These are phyloP conservation scores for Torymus texanus DNA, from an alignment of 2,888 invertebrate genomes.

Conservation along the genomic window DNA sequence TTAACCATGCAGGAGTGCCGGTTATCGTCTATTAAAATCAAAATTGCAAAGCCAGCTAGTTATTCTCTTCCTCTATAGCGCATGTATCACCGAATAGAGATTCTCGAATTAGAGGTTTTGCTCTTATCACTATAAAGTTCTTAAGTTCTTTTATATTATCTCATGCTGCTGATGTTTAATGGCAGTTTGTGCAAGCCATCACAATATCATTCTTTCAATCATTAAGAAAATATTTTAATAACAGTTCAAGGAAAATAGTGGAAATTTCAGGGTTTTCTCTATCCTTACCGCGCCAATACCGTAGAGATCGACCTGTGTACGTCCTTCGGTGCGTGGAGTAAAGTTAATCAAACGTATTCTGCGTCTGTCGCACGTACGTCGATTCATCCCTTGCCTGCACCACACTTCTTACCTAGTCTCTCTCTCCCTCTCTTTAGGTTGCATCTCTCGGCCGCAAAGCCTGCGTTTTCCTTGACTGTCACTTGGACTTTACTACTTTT, in stretches of 20 bases:
- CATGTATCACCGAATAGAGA: slow-evolving; percentile 9
- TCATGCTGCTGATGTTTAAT: not conserved
- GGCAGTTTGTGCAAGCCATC: not conserved
- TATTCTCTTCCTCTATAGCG: slow-evolving; percentile 5
- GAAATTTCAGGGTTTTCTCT: not conserved
- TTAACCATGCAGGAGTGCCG: not conserved
- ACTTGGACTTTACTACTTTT: slow-evolving; percentile 28
- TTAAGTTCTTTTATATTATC: not conserved
- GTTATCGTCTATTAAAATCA: slow-evolving; percentile 48
- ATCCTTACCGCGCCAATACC: not conserved
- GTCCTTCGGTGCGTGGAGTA: not conserved
- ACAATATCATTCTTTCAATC: not conserved
- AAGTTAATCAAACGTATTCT: slow-evolving; percentile 21
- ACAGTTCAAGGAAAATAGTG: not conserved
- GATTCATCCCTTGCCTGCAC: too few species aligned
- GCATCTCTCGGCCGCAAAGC: not conserved
- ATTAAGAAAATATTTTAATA: too few species aligned
- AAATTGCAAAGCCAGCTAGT: slow-evolving; percentile 34
- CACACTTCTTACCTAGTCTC: not conserved
- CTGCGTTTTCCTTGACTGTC: slow-evolving; percentile 29
- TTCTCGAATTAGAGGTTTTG: slow-evolving; percentile 1
- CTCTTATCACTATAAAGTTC: not conserved
- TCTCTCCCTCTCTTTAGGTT: not conserved
- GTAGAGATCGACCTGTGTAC: too few species aligned
- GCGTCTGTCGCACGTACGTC: not conserved